Base-by-base conservation (phyloP, 2,113 vertebrate species). In the Peromyscus maniculatus region DNA sequence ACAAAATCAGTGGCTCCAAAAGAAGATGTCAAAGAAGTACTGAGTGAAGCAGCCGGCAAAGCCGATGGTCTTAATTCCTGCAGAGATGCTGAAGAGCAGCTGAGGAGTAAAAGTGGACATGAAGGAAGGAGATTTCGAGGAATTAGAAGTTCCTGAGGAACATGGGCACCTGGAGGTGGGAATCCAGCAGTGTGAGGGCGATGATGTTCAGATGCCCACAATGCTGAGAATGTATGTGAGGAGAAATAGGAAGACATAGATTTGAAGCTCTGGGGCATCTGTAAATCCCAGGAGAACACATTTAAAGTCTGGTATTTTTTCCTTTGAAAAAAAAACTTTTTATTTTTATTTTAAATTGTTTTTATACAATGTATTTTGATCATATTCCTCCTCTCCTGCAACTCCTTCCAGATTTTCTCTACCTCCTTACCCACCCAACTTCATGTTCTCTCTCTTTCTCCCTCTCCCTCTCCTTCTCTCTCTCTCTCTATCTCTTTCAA, bases 211-310 rank as follows among this genome's bases (percentile, higher is more conserved):
- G 75, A 77, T 49, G 43, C 5, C 26, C 24, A 43, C 3, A 26
- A 89, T 78, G 19, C 95, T 97, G 88, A 97, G 43, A 1, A 36
- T 3, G 67, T 33, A 31, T 93, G 94, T 86, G 49, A 96, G 49
- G n/a, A 97, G 96, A 93, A 97, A 15, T 46, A 96, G 21, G 13
- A 97, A 97, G 52, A 93, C 36, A 0, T 31, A 52, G 36, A 52
- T 19, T 3, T 90, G 94, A 43, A 94, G 4, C 78, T 94, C 84
- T n/a, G 28, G 46, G 12, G 6, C 72, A 2, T 97, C 91, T 93
- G 91, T 91, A 57, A 97, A 93, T 78, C 90, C 77, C 4, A 97
- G 78, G 0, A 97, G 57, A 31, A 97, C 93, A 39, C 97, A 93
- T 52, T 95, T 87, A 71, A 84, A 11, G 83, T 96, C 59, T 95